phyloP scores from a whole-genome alignment of 2,113 vertebrate species.

The Halichoeres trimaculatus region DNA sequence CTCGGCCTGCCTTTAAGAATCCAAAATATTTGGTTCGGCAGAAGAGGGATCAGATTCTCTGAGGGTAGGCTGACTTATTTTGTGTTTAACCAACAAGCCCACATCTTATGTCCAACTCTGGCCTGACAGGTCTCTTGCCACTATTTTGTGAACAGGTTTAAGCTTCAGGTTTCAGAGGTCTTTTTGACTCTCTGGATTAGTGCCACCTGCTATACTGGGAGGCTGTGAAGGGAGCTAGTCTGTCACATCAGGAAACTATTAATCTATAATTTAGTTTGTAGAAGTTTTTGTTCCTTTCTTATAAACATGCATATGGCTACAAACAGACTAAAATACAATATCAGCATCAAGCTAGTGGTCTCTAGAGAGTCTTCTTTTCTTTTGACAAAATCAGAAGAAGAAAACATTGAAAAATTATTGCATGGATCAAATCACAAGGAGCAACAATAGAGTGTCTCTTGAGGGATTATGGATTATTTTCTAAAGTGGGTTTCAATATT shows the following conservation, averaged over 20 bases:
- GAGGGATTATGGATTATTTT: too few relatives aligned
- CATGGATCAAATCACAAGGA: too few relatives aligned
- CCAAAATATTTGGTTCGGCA: constrained; percentile 22
- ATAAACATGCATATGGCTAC: too few relatives aligned
- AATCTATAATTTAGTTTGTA: neutral
- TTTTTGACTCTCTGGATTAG: constrained; percentile 10
- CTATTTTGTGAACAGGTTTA: constrained; percentile 31
- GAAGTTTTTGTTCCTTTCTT: neutral
- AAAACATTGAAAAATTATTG: too few relatives aligned
- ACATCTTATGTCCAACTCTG: constrained; percentile 7
- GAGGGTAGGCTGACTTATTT: constrained; percentile 23
- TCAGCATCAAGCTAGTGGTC: too few relatives aligned
- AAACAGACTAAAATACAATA: too few relatives aligned
- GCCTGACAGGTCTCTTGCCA: constrained; percentile 26
- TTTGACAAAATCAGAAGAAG: too few relatives aligned
- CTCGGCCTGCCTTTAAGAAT: constrained; percentile 37
- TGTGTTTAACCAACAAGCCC: constrained; percentile 35
- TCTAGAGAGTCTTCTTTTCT: too few relatives aligned
- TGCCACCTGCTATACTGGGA: neutral
- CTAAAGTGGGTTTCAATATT: too few relatives aligned
- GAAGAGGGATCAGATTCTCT: constrained; percentile 17
- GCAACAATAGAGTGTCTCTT: too few relatives aligned
- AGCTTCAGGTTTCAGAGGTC: constrained; percentile 36
- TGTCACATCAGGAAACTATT: neutral
- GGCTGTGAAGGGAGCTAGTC: neutral